These are phyloP conservation scores for Bedellia somnulentella DNA, from an alignment of 2,888 invertebrate species.

Conservation along the genomic window DNA sequence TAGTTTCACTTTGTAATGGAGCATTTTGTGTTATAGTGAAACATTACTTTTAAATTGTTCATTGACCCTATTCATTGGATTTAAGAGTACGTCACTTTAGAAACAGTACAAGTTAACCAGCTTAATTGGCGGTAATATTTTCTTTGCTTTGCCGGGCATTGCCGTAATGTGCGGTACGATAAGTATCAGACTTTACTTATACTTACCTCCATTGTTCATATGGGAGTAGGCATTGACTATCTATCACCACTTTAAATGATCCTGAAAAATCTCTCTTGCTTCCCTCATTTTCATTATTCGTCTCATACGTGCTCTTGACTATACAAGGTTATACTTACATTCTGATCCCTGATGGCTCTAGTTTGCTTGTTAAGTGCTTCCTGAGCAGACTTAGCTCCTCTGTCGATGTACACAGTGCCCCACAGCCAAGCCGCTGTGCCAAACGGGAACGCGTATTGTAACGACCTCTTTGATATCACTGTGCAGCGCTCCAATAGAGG, in stretches of 20 bases:
- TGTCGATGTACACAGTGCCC: conserved; percentile 87
- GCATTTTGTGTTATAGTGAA: no score
- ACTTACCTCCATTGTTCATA: no score
- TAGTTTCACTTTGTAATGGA: no score
- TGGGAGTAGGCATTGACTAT: no score
- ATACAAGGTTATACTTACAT: conserved; percentile 31
- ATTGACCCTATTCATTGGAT: no score
- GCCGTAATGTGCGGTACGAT: no score
- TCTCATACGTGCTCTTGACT: background rate
- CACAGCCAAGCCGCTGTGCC: conserved; percentile 85
- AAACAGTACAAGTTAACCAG: no score
- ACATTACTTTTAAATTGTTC: no score
- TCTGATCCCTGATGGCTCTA: conserved; percentile 64
- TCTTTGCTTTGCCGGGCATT: no score
- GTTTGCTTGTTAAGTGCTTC: conserved; percentile 74
- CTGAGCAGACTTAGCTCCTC: conserved; percentile 73
- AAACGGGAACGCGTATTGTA: conserved; percentile 82
- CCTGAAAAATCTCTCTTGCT: background rate
- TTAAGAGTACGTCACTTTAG: no score
- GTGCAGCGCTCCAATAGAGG: conserved; percentile 78
- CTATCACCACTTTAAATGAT: background rate
- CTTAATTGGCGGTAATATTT: no score
- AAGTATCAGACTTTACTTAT: no score
- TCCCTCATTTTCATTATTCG: background rate
- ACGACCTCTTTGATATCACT: conserved; percentile 80